Evolutionary conservation across 2,797 vertebrate species (phyloP).

Genomic region (Falco naumanni): DNA sequence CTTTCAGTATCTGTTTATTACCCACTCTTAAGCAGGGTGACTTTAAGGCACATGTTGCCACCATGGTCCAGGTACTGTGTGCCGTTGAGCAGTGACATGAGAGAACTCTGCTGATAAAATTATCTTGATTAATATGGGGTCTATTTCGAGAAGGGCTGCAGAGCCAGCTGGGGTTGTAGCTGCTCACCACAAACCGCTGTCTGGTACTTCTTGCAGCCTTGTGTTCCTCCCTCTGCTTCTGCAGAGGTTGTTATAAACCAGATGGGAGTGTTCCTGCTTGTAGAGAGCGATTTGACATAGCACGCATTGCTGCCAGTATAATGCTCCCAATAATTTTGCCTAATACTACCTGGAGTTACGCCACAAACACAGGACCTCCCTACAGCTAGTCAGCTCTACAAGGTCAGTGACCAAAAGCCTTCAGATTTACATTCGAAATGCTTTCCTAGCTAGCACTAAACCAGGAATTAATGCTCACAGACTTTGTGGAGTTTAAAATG

Average conservation of each 20-base stretch:
- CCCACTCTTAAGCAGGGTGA: neutral
- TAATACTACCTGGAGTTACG: neutral
- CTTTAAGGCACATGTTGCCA: neutral
- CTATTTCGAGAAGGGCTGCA: neutral
- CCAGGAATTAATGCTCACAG: neutral
- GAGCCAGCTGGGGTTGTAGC: neutral
- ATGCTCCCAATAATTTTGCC: neutral
- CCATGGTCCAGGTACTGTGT: neutral
- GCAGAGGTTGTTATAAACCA: neutral
- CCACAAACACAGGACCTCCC: neutral
- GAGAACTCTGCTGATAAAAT: neutral
- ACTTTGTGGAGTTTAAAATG: neutral
- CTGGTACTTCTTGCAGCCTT: neutral
- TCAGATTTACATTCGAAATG: neutral
- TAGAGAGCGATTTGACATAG: neutral
- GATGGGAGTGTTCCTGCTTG: neutral
- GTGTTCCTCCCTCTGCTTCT: neutral
- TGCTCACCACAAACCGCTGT: neutral
- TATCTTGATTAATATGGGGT: neutral
- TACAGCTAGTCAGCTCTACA: neutral
- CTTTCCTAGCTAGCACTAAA: neutral
- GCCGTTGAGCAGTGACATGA: neutral
- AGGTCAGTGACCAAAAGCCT: neutral
- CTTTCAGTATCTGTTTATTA: neutral
- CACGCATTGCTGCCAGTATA: rapidly evolving